A percentile compares a stretch with the other conserved stretches of the same genome.
Evolutionary conservation across 2,888 invertebrate genomes (phyloP).

Genomic region (Platycnemis pennipes): DNA sequence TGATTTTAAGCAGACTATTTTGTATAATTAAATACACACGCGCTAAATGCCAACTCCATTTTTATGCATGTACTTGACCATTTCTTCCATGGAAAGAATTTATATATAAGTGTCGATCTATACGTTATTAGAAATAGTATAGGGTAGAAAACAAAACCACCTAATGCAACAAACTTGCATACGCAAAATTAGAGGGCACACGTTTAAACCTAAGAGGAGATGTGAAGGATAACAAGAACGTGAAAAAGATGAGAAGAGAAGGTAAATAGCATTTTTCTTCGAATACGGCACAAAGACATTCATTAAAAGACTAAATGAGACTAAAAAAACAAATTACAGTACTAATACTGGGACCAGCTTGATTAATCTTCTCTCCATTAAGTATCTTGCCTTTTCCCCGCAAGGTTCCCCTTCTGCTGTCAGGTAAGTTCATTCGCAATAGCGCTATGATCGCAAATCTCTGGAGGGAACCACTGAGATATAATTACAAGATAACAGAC

Average conservation of each 20-base stretch:
- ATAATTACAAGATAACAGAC: slow-evolving; percentile 29
- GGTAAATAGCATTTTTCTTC: not conserved
- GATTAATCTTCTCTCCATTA: not conserved
- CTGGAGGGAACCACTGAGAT: not conserved
- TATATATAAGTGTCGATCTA: too few species aligned
- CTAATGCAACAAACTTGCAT: too few species aligned
- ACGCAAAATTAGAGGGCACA: too few species aligned
- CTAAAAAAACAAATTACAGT: not conserved
- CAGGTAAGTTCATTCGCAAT: not conserved
- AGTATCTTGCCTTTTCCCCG: not conserved
- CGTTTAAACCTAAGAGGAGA: not conserved
- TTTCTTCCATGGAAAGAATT: too few species aligned
- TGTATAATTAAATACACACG: too few species aligned
- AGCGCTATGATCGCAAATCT: not conserved
- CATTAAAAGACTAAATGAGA: not conserved
- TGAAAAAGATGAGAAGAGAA: not conserved
- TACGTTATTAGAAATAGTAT: too few species aligned
- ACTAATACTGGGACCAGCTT: not conserved
- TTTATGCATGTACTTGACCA: too few species aligned
- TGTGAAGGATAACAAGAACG: not conserved
- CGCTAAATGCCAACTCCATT: too few species aligned
- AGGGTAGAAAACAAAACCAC: too few species aligned
- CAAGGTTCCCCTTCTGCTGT: not conserved
- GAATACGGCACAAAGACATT: not conserved
- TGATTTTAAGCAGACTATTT: too few species aligned